Evolutionary conservation across 2,113 vertebrate species (phyloP), one percentile per base, ranked within the genome.

Genomic region (Syngnathus floridae): DNA sequence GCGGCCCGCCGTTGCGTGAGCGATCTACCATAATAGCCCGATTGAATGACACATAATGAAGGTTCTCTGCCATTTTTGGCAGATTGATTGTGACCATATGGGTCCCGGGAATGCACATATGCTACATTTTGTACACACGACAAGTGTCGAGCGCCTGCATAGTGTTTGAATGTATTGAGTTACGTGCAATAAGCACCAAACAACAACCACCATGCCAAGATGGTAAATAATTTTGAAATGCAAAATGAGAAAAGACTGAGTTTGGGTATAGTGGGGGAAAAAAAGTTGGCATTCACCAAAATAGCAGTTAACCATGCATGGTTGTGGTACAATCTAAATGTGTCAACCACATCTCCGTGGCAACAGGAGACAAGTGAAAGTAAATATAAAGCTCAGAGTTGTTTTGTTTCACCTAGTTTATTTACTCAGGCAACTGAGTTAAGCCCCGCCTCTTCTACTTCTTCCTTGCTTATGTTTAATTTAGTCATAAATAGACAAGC

Each of bases 1-100:
- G 66, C 17, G 64, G 52, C 45, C 26, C 40, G 48, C 73, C 69
- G 62, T 41, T 60, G 16, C 13, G 13, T 56, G 49, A 71, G 52
- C 10, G 60, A 62, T 70, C 43, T 70, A 40, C 40, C 26, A 49
- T 22, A 54, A 65, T 35, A 16, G 19, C 46, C 45, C 4, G 0
- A 56, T 65, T 8, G 12, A 26, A 37, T 40, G 12, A 64, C 8
- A 48, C 35, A 66, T 22, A 55, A 56, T 13, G 67, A 61, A 65
- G 60, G n/a, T 14, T 22, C 22, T 1, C 8, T 55, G 46, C 59
- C 62, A 46, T 55, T 45, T 3, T 31, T 26, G 21, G 21, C 57
- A 60, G 31, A 68, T 61, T 64, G 46, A 21, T 56, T 8, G 54
- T 3, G 64, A 51, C 5, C 40, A 38, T 37, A 41, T 7, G 37